Base-by-base conservation (phyloP, 2,888 invertebrate genomes). In the Phania funesta region DNA sequence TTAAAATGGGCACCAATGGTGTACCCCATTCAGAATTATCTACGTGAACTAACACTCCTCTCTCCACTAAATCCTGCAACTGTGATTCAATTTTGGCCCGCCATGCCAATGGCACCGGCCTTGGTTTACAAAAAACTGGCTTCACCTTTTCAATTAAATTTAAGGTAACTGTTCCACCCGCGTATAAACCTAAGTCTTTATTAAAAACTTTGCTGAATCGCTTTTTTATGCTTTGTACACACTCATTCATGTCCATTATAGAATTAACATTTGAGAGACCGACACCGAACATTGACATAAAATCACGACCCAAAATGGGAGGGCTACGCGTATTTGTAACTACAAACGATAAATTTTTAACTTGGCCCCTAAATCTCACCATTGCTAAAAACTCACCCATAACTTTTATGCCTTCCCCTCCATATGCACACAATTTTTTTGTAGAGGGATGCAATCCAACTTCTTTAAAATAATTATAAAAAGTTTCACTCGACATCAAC, bases 31-130 rank as follows among this genome's bases (percentile, higher is more conserved):
- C n/a, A n/a, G n/a, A n/a, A n/a, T n/a, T n/a, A n/a, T n/a, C n/a
- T n/a, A n/a, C n/a, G n/a, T n/a, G n/a, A n/a, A n/a, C n/a, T n/a
- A n/a, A n/a, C n/a, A n/a, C n/a, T n/a, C n/a, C n/a, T n/a, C n/a
- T n/a, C n/a, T n/a, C n/a, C n/a, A n/a, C n/a, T n/a, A n/a, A n/a
- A n/a, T n/a, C n/a, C n/a, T 32, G 29, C 24, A 77, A 71, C 11
- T 77, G 52, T 24, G 22, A 62, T 82, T 82, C 74, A 44, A 65
- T 54, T 67, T 73, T 62, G 9, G n/a, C 11, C 29, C 50, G 58
- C 77, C 75, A 64, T 16, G n/a, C n/a, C n/a, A n/a, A n/a, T n/a
- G n/a, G n/a, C n/a, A n/a, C n/a, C n/a, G 56, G 56, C 3, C 75
- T 38, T 4, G 76, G 75, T n/a, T 65, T 75, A 56, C 9, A 65